Conservation (phyloP, 2,888 invertebrate species). For the Meganola albula region DNA sequence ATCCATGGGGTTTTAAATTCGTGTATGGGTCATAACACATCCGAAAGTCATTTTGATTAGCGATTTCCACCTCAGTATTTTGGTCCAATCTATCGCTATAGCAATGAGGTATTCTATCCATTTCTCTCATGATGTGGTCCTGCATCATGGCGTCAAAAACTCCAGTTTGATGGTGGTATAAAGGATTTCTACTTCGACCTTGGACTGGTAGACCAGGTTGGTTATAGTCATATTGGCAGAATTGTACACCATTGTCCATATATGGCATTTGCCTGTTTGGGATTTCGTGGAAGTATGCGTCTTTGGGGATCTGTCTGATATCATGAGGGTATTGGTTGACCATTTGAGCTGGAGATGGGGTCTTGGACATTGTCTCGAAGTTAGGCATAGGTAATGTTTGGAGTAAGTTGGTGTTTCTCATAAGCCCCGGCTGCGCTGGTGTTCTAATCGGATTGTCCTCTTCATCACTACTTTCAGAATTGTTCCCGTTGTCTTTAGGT, state of each 20-base stretch:
- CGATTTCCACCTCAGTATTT: slow-evolving; percentile 69
- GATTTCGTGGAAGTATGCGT: slow-evolving; percentile 79
- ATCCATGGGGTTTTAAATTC: slow-evolving; percentile 43
- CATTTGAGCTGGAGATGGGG: slow-evolving; percentile 54
- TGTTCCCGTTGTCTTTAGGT: slow-evolving; percentile 67
- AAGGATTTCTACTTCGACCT: slow-evolving; percentile 59
- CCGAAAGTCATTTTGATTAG: slow-evolving; percentile 67
- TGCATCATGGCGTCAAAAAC: slow-evolving; percentile 75
- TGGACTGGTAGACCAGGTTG: slow-evolving; percentile 52
- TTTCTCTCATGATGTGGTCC: slow-evolving; percentile 69
- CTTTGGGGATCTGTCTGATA: slow-evolving; percentile 73
- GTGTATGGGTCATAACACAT: slow-evolving; percentile 55
- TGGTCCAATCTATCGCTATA: slow-evolving; percentile 68
- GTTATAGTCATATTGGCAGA: slow-evolving; percentile 56
- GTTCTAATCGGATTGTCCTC: slow-evolving; percentile 71
- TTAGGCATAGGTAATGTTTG: slow-evolving; percentile 75
- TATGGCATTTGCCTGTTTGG: slow-evolving; percentile 72
- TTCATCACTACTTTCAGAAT: slow-evolving; percentile 79
- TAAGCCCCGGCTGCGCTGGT: slow-evolving; percentile 70
- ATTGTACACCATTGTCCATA: slow-evolving; percentile 48
- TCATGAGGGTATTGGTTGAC: slow-evolving; percentile 38
- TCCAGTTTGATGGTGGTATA: slow-evolving; percentile 64
- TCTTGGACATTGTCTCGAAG: slow-evolving; percentile 75
- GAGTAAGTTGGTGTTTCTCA: slow-evolving; percentile 73
- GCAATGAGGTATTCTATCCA: slow-evolving; percentile 70